Conservation (phyloP, 92 coral and sea anemone genomes). For the Parazoanthus atlanticus region DNA sequence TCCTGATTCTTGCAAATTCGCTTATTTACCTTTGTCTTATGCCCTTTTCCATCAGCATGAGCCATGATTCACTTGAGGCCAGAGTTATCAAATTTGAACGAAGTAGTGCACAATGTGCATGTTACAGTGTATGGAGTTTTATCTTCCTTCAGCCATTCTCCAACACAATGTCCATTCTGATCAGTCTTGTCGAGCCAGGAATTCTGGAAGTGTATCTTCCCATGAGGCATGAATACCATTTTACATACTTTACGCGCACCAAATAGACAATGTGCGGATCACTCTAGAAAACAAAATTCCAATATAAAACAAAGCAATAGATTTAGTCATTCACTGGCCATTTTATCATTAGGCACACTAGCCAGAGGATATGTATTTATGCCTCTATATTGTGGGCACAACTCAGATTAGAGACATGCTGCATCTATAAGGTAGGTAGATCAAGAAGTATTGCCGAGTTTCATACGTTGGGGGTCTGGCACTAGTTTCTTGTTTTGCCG, state of each 20-base stretch:
- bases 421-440: constrained; percentile 13
- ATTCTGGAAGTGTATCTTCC: constrained; percentile 40
- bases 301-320: neutral
- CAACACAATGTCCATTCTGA: constrained; percentile 38
- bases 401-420: too few species aligned
- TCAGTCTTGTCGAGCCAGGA: constrained; percentile 39
- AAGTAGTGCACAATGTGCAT: constrained; percentile 42
- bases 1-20: constrained; percentile 31
- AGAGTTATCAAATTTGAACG: constrained; percentile 40
- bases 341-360: neutral
- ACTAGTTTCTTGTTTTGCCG: too few species aligned
- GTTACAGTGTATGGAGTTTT: constrained; percentile 51
- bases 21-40: constrained; percentile 39
- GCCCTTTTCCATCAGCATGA: constrained; percentile 51
- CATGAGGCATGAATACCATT: constrained; percentile 32
- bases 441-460: constrained; percentile 32
- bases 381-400: neutral
- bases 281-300: constrained; percentile 7
- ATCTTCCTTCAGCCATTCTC: constrained; percentile 53
- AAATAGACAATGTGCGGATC: neutral
- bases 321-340: constrained; percentile 1
- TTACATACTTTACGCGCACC: too few species aligned
- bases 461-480: too few species aligned
- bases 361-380: neutral
- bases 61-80: constrained; percentile 44